phyloP scores from a whole-genome alignment of 92 coral and sea anemone genomes.

The Nematostella vectensis region DNA sequence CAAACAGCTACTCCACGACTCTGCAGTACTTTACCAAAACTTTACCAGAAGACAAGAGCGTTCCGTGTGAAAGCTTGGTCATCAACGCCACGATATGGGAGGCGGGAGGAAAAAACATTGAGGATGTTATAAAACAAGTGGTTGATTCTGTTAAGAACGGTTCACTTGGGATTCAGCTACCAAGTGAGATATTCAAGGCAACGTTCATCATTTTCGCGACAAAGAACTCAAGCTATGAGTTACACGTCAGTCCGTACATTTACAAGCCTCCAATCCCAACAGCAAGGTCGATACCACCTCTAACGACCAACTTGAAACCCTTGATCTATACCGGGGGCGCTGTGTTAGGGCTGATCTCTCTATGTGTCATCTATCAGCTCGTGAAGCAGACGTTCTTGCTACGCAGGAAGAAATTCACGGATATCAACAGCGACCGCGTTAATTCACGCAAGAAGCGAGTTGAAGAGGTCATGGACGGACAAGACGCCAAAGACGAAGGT shows the following conservation, averaged over 20 bases:
- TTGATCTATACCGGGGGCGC: slow-evolving; percentile 43
- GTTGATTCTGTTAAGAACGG: slow-evolving; percentile 17
- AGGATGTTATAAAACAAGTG: slow-evolving; percentile 13
- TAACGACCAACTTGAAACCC: slow-evolving; percentile 47
- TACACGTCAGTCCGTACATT: slow-evolving; percentile 20
- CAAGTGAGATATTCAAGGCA: slow-evolving; percentile 21
- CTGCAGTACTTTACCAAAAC: no score
- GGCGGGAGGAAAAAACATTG: slow-evolving; percentile 7
- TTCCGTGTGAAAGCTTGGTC: slow-evolving; percentile 34
- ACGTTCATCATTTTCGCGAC: slow-evolving; percentile 28
- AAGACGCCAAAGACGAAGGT: slow-evolving; percentile 25
- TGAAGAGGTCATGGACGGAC: slow-evolving; percentile 20
- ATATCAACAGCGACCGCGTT: slow-evolving; percentile 59
- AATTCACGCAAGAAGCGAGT: slow-evolving; percentile 21
- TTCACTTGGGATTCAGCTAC: slow-evolving; percentile 22
- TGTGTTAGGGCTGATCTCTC: slow-evolving; percentile 25
- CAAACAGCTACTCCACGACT: no score
- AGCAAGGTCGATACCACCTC: slow-evolving; percentile 19
- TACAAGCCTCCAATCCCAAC: slow-evolving; percentile 2
- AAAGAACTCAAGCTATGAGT: slow-evolving; percentile 12
- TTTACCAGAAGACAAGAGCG: not conserved
- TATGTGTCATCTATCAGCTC: slow-evolving; percentile 50
- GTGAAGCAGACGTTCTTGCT: slow-evolving; percentile 52
- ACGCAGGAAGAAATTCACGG: slow-evolving; percentile 50
- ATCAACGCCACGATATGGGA: slow-evolving; percentile 28